Evolutionary conservation across 2,888 invertebrate genomes (phyloP).

Genomic region (Rambutsinella grinnellia): DNA sequence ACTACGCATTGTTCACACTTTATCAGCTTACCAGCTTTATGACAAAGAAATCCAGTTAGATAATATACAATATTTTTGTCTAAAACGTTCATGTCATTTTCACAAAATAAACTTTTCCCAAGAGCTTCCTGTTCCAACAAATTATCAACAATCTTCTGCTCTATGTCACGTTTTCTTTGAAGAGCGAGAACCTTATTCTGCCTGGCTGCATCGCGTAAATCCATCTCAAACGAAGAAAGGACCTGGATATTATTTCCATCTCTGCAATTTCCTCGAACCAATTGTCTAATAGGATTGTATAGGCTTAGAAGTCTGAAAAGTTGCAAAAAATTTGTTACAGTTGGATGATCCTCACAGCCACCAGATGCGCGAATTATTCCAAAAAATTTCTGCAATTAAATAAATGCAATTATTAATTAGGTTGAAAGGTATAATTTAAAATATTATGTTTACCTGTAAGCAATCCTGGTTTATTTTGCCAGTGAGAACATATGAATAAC

Average conservation of each 20-base stretch:
- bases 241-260: background rate
- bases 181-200: background rate
- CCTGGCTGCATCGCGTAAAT: background rate
- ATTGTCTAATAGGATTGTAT: slow-evolving; percentile 22
- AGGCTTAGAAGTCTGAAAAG: slow-evolving; percentile 34
- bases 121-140: background rate
- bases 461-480: slow-evolving; percentile 47
- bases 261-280: background rate
- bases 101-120: no score
- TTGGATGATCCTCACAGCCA: slow-evolving; percentile 44
- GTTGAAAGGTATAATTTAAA: background rate
- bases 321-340: slow-evolving; percentile 36
- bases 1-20: background rate
- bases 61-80: slow-evolving; percentile 30
- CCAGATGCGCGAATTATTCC: slow-evolving; percentile 44
- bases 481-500: slow-evolving; percentile 26
- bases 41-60: slow-evolving; percentile 23
- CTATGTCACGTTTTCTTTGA: background rate
- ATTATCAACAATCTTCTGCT: background rate
- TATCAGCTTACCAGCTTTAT: background rate
- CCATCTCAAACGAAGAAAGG: background rate
- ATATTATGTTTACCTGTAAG: slow-evolving; percentile 29
- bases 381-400: slow-evolving; percentile 42
- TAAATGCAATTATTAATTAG: background rate
- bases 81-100: background rate